phyloP scores from a whole-genome alignment of 1,140 invertebrate species.

The Polypedilum pembai region DNA sequence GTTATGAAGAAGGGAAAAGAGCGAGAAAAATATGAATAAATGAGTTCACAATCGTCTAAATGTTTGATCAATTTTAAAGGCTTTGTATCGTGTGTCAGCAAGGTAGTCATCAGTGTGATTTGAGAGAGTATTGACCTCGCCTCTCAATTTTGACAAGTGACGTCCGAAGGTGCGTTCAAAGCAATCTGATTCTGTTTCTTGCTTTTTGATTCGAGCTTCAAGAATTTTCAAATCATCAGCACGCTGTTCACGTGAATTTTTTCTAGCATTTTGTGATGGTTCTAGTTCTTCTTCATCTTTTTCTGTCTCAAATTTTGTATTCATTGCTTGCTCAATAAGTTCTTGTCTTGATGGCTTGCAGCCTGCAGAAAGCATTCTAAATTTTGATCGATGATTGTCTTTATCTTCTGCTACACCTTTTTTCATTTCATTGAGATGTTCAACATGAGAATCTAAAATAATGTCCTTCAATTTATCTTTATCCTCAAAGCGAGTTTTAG shows the following conservation, averaged over 20 bases:
- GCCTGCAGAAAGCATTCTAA: background rate
- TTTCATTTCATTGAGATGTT: slow-evolving; percentile 5
- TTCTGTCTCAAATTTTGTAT: background rate
- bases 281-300: background rate
- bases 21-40: background rate
- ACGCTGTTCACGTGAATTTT: background rate
- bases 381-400: background rate
- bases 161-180: background rate
- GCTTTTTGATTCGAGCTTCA: background rate
- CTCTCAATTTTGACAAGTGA: slow-evolving; percentile 16
- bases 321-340: background rate
- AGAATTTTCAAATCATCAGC: background rate
- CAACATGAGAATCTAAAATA: background rate
- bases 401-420: background rate
- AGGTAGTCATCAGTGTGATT: background rate
- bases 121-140: background rate
- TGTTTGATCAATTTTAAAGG: background rate
- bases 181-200: slow-evolving; percentile 12
- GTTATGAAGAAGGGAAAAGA: background rate
- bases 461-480: background rate
- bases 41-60: slow-evolving; percentile 6
- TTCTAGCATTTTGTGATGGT: background rate
- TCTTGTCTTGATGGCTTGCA: background rate
- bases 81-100: background rate
- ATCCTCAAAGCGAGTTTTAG: background rate